Evolutionary conservation across 2,113 vertebrate genomes (phyloP).

Genomic region (Guaruba guarouba): DNA sequence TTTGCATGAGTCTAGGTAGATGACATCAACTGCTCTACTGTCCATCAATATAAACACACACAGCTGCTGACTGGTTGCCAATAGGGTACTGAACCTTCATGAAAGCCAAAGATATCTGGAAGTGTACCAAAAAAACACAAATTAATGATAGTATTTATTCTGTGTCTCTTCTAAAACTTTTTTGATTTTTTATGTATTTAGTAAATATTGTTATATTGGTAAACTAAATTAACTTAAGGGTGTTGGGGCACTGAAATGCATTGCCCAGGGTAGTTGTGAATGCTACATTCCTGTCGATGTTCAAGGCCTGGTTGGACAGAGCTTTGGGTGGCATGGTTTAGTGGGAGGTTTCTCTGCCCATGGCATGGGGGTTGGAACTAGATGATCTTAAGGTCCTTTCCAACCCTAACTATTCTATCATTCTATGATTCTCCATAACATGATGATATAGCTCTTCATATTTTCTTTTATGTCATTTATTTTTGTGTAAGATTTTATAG

Average conservation of each 20-base stretch:
- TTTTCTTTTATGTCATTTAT: background rate
- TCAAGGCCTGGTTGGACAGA: too few relatives aligned
- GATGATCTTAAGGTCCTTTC: too few relatives aligned
- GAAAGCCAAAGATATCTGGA: background rate
- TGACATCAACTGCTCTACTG: too few relatives aligned
- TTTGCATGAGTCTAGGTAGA: too few relatives aligned
- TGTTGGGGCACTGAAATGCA: too few relatives aligned
- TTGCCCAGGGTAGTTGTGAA: too few relatives aligned
- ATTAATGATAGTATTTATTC: background rate
- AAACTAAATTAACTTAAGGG: background rate
- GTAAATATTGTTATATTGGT: background rate
- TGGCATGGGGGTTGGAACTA: too few relatives aligned
- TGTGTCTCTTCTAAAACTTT: background rate
- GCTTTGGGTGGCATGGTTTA: too few relatives aligned
- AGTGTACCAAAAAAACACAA: background rate
- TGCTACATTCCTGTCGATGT: too few relatives aligned
- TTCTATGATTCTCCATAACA: background rate
- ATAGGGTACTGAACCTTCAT: background rate
- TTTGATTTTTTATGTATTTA: background rate
- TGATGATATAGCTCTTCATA: background rate
- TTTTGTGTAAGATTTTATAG: background rate
- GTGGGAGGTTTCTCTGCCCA: too few relatives aligned
- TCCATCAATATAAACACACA: background rate
- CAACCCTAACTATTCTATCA: too few relatives aligned
- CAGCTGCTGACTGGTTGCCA: accelerated